Evolutionary conservation across 2,888 invertebrate genomes (phyloP).

Genomic region (Macropis europaea): DNA sequence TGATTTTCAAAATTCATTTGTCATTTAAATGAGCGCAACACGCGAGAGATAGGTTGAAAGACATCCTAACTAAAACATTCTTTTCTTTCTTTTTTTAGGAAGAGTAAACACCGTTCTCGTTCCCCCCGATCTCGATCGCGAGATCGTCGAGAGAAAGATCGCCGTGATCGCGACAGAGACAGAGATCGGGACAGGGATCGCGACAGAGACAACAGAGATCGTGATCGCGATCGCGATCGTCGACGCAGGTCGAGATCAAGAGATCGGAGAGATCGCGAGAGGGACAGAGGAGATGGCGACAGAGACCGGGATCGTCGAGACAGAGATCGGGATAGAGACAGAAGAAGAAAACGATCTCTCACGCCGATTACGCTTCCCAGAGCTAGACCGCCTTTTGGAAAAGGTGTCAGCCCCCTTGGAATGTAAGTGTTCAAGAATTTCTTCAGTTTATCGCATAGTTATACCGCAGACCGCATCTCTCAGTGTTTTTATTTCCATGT

Average conservation of each 20-base stretch:
- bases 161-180: slow-evolving; percentile 68
- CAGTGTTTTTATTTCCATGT: not conserved
- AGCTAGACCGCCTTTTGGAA: slow-evolving; percentile 79
- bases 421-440: slow-evolving; percentile 72
- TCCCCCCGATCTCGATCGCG: slow-evolving; percentile 80
- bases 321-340: slow-evolving; percentile 77
- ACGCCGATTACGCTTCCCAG: slow-evolving; percentile 78
- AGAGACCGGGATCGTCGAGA: slow-evolving; percentile 68
- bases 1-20: not conserved
- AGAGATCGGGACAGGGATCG: slow-evolving; percentile 63
- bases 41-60: too few species aligned
- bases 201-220: slow-evolving; percentile 63
- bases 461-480: too few species aligned
- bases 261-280: slow-evolving; percentile 82
- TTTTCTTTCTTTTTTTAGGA: slow-evolving; percentile 71
- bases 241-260: slow-evolving; percentile 71
- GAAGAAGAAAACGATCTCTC: slow-evolving; percentile 78
- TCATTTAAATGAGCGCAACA: too few species aligned
- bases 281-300: slow-evolving; percentile 65
- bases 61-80: not conserved
- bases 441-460: too few species aligned
- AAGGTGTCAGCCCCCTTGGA: slow-evolving; percentile 79
- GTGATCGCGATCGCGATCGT: slow-evolving; percentile 72
- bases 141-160: slow-evolving; percentile 82
- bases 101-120: slow-evolving; percentile 79